These are phyloP conservation scores for Anomalospiza imberbis DNA, from an alignment of 2,797 vertebrate genomes.

Conservation along the genomic window DNA sequence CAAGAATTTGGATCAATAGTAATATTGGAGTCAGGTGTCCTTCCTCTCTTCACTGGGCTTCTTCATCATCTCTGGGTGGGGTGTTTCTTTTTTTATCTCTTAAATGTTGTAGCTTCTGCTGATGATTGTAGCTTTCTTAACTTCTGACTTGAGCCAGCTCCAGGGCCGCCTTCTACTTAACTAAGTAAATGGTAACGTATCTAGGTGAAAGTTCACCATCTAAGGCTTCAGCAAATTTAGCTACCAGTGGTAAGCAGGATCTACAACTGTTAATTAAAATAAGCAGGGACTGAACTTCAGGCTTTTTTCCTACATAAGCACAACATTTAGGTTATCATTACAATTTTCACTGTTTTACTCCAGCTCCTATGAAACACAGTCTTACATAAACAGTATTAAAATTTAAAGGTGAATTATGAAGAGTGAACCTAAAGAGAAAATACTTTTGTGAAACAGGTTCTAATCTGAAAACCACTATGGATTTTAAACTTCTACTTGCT, in stretches of 20 bases:
- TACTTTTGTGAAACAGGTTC: neutral
- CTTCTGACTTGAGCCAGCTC: neutral
- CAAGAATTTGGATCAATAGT: accelerated
- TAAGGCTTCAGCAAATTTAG: neutral
- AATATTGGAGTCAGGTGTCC: neutral
- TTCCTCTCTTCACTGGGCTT: neutral
- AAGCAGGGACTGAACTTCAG: neutral
- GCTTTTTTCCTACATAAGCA: neutral
- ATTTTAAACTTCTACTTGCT: neutral
- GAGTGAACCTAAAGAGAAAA: neutral
- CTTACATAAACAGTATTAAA: neutral
- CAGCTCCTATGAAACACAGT: neutral
- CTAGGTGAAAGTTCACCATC: neutral
- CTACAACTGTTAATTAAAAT: neutral
- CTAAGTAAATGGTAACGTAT: neutral
- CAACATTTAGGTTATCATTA: neutral
- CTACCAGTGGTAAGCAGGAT: neutral
- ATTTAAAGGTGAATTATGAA: neutral
- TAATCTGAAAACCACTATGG: neutral
- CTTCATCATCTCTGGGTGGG: neutral
- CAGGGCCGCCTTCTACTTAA: accelerated
- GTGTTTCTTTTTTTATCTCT: neutral
- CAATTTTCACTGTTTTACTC: neutral
- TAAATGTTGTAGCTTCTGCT: neutral
- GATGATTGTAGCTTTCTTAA: neutral